Evolutionary conservation across 2,113 vertebrate genomes (phyloP).

Genomic region (Smithornis capensis): DNA sequence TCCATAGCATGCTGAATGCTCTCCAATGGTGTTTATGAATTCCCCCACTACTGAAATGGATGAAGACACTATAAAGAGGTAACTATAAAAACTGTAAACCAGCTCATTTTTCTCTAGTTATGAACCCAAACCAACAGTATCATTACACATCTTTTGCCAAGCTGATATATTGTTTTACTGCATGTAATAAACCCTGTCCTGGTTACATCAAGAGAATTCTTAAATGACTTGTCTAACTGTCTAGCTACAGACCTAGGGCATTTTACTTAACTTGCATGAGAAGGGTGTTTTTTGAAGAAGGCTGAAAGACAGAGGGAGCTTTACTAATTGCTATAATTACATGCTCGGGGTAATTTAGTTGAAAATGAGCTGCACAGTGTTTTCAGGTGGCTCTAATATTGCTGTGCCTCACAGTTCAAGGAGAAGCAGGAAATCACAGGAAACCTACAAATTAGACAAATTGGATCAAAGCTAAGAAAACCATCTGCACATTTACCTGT

Average conservation of each 20-base stretch:
- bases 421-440: background rate
- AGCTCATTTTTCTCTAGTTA: background rate
- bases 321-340: conserved; percentile 35
- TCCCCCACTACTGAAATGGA: background rate
- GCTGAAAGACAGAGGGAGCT: background rate
- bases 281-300: background rate
- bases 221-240: background rate
- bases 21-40: background rate
- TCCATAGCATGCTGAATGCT: background rate
- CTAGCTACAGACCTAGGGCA: background rate
- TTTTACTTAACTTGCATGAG: background rate
- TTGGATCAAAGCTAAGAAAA: conserved; percentile 7
- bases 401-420: background rate
- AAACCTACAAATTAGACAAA: conserved; percentile 10
- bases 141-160: background rate
- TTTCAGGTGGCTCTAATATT: background rate
- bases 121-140: background rate
- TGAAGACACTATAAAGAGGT: background rate
- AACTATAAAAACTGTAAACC: background rate
- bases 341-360: background rate
- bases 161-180: background rate
- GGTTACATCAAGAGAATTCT: background rate
- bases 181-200: background rate
- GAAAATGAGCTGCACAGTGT: background rate
- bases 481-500: conserved; percentile 52